Evolutionary conservation across 2,113 vertebrate species (phyloP), one percentile per base, ranked within the genome.

Genomic region (Zosterops japonicus): DNA sequence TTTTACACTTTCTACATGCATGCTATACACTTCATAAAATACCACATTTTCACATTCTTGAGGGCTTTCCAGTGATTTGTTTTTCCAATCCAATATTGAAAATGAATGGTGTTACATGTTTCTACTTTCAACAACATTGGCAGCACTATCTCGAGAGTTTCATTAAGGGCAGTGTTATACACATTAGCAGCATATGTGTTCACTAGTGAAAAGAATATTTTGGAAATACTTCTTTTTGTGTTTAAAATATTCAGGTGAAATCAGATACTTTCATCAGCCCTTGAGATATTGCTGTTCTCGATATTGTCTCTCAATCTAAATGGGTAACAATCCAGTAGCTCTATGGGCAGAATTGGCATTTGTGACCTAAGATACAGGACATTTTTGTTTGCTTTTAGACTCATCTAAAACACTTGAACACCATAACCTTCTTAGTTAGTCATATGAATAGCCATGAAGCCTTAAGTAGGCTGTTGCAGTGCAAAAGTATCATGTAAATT

Each of bases 401-500:
- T 77, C 1, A 2, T 65, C 23, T 78, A 41, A 84, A 87, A 68
- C 56, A 71, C 22, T 20, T 29, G 3, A 84, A 67, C 7, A 52
- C 49, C 42, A 47, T 29, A 87, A 67, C 9, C 8, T 85, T 80
- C 59, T 69, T 46, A 60, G 13, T 80, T 69, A 36, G 21, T 33
- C 47, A 27, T 56, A 63, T 53, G 53, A 87, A 90, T 61, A 64
- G 65, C 46, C 56, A 92, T 84, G 56, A 81, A 78, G 18, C n/a
- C 72, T 76, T 64, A 84, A 76, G 20, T 14, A 70, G 46, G 50
- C 39, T 74, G 25, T 60, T 76, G 39, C 65, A 95, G 77, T 41
- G 47, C 77, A 85, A 31, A 92, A 94, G 49, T 77, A 87, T 74
- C 19, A 71, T 77, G 80, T 79, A 95, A 70, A 89, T 86, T 86